Base-by-base conservation (phyloP, 1,140 invertebrate genomes). In the Cydia splendana region DNA sequence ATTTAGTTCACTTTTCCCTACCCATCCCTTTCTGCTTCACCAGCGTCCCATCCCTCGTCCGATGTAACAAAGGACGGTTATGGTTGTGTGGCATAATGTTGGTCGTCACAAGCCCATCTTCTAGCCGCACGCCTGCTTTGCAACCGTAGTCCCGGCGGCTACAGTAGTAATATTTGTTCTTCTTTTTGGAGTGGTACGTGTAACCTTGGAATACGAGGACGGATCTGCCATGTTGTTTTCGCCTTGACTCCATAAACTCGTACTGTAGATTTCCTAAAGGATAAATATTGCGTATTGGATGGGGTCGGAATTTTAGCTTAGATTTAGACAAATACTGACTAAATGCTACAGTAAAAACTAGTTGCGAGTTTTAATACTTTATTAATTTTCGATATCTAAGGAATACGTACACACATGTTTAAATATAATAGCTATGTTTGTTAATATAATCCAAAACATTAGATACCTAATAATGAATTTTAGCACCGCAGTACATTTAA, bases 141-240 rank as follows among this genome's bases (percentile, higher is more conserved):
- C 67, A 71, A 10, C 67, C 67, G 13, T 34, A 38, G 4, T 38
- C 38, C 12, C 38, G 13, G 5, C 30, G 15, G 4, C 30, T 38
- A 30, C 67, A 71, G 28, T 38, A 71, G 15, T 45, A 71, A 30
- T 71, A 71, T 13, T 45, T 71, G 9, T 62, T 62, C 15, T 62
- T 62, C 18, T 62, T 62, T 62, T 62, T 62, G 57, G 57, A 62
- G 20, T 62, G 57, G 1, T 4, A 62, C 9, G 57, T 24, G 57
- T 24, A 62, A 6, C 57, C 57, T 62, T 62, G 57, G 18, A 24
- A n/a, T 9, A 62, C 57, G 7, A 62, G 20, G 10, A 62, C 4
- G 20, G 57, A 62, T 62, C 18, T 62, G 57, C 57, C 57, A 24
- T 24, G 1, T 62, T 24, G 18, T 12, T 62, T 62, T 24, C 57